These are phyloP conservation scores for Thymelicus sylvestris DNA, from an alignment of 2,888 invertebrate genomes.

Conservation along the genomic window DNA sequence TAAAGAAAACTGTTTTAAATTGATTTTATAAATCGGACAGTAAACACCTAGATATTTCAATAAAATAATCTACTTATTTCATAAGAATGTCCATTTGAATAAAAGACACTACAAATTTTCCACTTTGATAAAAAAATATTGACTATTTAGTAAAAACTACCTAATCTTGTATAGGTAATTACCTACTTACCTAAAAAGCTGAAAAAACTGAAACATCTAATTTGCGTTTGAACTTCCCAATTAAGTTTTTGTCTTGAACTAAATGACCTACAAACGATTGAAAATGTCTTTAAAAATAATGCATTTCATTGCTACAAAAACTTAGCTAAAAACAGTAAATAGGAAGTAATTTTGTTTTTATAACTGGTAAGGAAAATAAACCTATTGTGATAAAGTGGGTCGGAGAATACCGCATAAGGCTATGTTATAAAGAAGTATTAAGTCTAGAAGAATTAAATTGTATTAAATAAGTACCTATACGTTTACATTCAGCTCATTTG, in stretches of 20 bases:
- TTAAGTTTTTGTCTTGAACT: background rate
- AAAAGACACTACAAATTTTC: background rate
- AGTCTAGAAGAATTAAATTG: no score
- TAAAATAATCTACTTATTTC: no score
- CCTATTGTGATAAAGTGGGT: background rate
- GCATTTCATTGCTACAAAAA: background rate
- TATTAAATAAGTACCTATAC: no score
- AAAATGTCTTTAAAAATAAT: background rate
- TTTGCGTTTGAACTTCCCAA: background rate
- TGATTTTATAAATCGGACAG: conserved; percentile 1
- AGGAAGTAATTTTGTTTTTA: conserved; percentile 23
- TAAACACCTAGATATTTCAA: background rate
- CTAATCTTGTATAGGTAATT: no score
- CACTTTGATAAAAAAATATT: background rate
- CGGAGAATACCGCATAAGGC: background rate
- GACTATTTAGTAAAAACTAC: background rate
- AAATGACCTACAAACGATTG: background rate
- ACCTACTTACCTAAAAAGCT: background rate
- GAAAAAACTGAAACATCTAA: background rate
- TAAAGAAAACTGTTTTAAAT: background rate
- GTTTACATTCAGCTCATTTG: no score
- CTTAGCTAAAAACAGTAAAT: conserved; percentile 9
- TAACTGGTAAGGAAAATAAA: background rate
- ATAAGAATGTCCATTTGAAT: no score
- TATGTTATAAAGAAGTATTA: background rate